A percentile compares a stretch with the other conserved stretches of the same genome.
Evolutionary conservation across 2,888 invertebrate genomes (phyloP).

Genomic region (Plebejus anna): DNA sequence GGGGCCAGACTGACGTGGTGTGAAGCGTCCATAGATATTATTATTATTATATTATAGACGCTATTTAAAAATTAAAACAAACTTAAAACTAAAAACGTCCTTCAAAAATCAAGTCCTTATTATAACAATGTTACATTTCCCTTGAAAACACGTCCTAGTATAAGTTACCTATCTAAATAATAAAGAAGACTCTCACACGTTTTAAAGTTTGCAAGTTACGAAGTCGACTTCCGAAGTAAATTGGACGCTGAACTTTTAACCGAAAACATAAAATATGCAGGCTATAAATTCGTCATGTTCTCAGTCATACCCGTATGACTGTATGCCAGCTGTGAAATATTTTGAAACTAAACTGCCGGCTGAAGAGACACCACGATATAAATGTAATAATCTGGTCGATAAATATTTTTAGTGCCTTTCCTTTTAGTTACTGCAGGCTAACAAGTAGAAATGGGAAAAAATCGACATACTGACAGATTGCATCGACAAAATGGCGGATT

Average conservation of each 20-base stretch:
- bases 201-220: constrained; percentile 12
- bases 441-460: no score
- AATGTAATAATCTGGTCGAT: not conserved
- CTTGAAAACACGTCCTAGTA: not conserved
- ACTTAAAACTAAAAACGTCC: not conserved
- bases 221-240: not conserved
- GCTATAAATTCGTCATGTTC: constrained; percentile 18
- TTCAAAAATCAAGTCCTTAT: not conserved
- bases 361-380: not conserved
- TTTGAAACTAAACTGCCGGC: not conserved
- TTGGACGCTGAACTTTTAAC: constrained; percentile 15
- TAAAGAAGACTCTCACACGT: constrained; percentile 9
- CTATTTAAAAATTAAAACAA: not conserved
- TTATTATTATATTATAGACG: no score
- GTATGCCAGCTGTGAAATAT: constrained; percentile 16
- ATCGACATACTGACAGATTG: no score
- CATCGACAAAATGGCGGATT: no score
- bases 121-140: not conserved
- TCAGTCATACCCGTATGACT: not conserved
- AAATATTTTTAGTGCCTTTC: no score
- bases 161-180: constrained; percentile 3
- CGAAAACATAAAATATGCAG: constrained; percentile 19
- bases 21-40: no score
- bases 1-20: no score
- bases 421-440: no score